Base-by-base conservation (phyloP, 2,888 invertebrate genomes). In the Scaptomyza tumidula region DNA sequence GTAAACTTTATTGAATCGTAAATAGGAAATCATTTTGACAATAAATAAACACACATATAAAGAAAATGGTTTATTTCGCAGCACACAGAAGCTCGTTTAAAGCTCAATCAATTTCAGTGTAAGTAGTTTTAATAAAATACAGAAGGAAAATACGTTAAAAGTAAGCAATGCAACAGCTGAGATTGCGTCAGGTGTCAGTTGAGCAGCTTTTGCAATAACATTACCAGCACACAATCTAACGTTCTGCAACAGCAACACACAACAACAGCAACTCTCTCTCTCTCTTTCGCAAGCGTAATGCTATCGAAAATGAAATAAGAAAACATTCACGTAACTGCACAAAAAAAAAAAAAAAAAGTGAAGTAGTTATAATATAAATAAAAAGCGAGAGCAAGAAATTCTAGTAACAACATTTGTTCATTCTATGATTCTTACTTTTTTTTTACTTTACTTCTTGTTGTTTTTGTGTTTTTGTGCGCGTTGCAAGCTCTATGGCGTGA, bases 401-500 rank as follows among this genome's bases (percentile, higher is more conserved):
- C 35, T 27, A 59, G 48, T 50, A 58, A 72, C 64, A 74, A 55
- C 13, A 63, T 63, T 53, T 43, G 43, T 16, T 37, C 35, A 41
- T 29, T 54, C 61, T 52, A 44, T 59, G 41, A 41, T 41, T 41
- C 16, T 19, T 65, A 33, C 29, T 58, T 35, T 13, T 13, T 35
- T 33, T 13, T 13, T 35, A 11, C 11, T 19, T 46, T 41, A n/a
- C n/a, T n/a, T n/a, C n/a, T n/a, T n/a, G n/a, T n/a, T n/a, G n/a
- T n/a, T n/a, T n/a, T n/a, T n/a, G n/a, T n/a, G n/a, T 63, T 57
- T 60, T 19, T 19, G 19, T 19, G 2, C 19, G 19, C 19, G 19
- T 19, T 19, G 19, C 19, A 19, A 19, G 76, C 82, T 79, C 76
- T 82, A 85, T 82, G 80, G 85, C 88, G 86, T 88, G 86, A 83